Base-by-base conservation (phyloP, 1,140 invertebrate species). In the Chionoecetes opilio region DNA sequence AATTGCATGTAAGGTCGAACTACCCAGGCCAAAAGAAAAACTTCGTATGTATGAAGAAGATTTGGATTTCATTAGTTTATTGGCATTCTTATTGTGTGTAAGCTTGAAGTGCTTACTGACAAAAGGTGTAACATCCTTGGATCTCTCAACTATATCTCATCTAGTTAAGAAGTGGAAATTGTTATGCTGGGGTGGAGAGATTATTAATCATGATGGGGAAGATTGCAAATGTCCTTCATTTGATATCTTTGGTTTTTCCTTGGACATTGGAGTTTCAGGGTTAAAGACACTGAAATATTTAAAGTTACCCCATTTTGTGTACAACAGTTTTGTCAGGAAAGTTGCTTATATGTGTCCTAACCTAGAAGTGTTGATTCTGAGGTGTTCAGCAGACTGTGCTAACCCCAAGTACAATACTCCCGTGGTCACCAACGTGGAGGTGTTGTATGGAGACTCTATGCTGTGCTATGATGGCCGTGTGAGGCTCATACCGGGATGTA, bases 281-380 rank as follows among this genome's bases (percentile, higher is more conserved):
- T 31, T 94, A 32, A 85, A 34, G 86, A 94, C 93, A 85, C 82
- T 94, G 6, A 94, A 85, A 46, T 85, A 91, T n/a, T 41, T 94
- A n/a, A 94, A 94, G 21, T 34, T 94, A 82, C 93, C 93, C 11
- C 93, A 94, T 35, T 94, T 91, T 94, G 93, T 94, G 32, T 90
- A 94, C 85, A 94, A 94, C 46, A 94, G 93, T 85, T 94, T 94
- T 94, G 89, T 94, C 5, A 91, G 89, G 35, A 94, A 94, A 53
- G 34, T 94, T 14, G 88, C 88, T n/a, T 94, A 91, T 35, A 32
- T 94, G 32, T 94, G 93, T 26, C 93, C 93, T 41, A 94, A 91
- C 75, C 89, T 94, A 14, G 82, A 94, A 86, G 82, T 94, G 0
- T 82, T 94, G 75, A 94, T 94, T 91, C 82, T 94, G 37, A 88